Evolutionary conservation across 2,797 vertebrate genomes (phyloP), one percentile per base, ranked within the genome.

Genomic region (Rhinichthys osculus): DNA sequence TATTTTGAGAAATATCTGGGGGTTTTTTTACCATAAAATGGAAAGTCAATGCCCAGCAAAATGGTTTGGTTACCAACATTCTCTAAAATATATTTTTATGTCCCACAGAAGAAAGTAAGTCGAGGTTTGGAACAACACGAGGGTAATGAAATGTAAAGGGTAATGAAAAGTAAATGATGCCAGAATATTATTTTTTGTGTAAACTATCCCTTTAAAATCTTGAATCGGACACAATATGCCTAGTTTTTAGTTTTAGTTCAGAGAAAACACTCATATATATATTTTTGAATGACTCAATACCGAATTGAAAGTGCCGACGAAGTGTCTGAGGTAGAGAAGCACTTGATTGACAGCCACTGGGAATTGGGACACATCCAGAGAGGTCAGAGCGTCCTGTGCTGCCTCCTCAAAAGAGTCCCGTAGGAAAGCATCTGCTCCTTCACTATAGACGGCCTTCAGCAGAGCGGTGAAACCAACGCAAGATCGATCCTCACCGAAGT

Each of bases 291-390:
- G 30, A 10, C 66, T 52, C 9, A 96, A 93, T 92, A 99, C 98
- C 86, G 52, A 93, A 92, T 91, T 76, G 47, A 97, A 96, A 91
- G 88, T 95, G 59, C 98, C 96, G 92, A 97, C 95, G 0, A 95
- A 93, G 72, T 95, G 95, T 92, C 92, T 96, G 82, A 98, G 88
- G 92, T 97, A 99, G 0, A 99, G 95, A 86, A 99, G 93, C 38
- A 96, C 90, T 4, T 99, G 98, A 64, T 93, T 96, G 82, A 95
- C 91, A 0, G 93, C 93, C 10, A 96, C 79, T 2, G 93, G 92
- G 54, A 96, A 92, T 67, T 94, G 94, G 0, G 88, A 89, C 83
- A 93, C 23, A 0, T 86, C 85, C 40, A 97, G 89, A 10, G 69
- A 64, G 4, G 85, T 85, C 57, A 95, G 11, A 71, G 94, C 85